These are phyloP conservation scores for Chironomus tepperi DNA, from an alignment of 1,140 invertebrate species.

Conservation along the genomic window DNA sequence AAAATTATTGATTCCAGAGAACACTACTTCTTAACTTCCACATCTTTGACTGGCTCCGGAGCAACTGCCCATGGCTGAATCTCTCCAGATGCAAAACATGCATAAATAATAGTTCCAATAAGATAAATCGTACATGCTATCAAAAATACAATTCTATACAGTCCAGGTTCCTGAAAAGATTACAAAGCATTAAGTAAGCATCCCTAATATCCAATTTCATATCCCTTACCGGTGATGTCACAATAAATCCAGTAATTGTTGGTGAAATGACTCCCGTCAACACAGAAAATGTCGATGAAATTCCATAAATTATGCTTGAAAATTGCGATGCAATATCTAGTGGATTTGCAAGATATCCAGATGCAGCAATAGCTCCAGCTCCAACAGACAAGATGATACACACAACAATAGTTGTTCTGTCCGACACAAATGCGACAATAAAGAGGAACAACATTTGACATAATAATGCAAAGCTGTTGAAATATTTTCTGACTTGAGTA, in stretches of 20 bases:
- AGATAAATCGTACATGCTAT: slow-evolving; percentile 53
- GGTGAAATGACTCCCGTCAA: slow-evolving; percentile 74
- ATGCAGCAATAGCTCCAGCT: slow-evolving; percentile 73
- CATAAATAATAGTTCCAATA: slow-evolving; percentile 43
- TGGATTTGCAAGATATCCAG: slow-evolving; percentile 72
- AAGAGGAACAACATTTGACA: slow-evolving; percentile 66
- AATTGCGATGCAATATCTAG: slow-evolving; percentile 73
- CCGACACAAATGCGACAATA: slow-evolving; percentile 52
- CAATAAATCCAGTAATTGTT: slow-evolving; percentile 50
- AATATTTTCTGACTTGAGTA: slow-evolving; percentile 52
- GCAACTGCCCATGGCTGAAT: not conserved
- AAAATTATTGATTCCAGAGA: not conserved
- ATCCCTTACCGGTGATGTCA: not conserved
- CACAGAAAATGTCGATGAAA: slow-evolving; percentile 74
- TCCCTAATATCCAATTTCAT: too few species aligned
- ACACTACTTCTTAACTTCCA: too few species aligned
- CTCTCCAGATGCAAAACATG: not conserved
- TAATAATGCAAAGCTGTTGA: slow-evolving; percentile 63
- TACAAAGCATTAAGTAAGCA: too few species aligned
- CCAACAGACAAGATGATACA: slow-evolving; percentile 72
- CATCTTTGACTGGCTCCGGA: too few species aligned
- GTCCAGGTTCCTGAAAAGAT: not conserved
- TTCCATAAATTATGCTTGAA: slow-evolving; percentile 68
- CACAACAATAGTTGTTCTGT: slow-evolving; percentile 50
- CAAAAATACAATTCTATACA: slow-evolving; percentile 58